Evolutionary conservation across 2,888 invertebrate species (phyloP).

Genomic region (Catocala fraxini): DNA sequence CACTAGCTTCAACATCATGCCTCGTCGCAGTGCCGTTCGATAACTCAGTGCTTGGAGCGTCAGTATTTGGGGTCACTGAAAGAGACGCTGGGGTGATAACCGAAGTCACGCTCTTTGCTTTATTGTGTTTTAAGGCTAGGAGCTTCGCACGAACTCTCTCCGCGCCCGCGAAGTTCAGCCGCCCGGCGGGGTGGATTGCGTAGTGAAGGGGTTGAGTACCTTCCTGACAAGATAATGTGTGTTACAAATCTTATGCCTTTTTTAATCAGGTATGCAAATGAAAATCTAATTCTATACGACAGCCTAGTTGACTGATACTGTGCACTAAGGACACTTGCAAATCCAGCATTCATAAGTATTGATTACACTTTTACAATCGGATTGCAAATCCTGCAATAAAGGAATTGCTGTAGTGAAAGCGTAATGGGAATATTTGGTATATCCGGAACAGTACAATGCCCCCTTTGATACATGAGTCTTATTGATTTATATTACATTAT

Average conservation of each 20-base stretch:
- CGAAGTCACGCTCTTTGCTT: conserved; percentile 18
- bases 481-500: too few species aligned
- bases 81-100: conserved; percentile 52
- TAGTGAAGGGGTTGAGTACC: conserved; percentile 69
- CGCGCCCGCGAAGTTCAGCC: conserved; percentile 79
- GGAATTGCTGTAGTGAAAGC: too few species aligned
- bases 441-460: too few species aligned
- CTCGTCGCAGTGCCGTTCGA: conserved; percentile 15
- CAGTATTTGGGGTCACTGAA: conserved; percentile 50
- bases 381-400: too few species aligned
- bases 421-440: too few species aligned
- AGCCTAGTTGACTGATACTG: too few species aligned
- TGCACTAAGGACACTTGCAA: too few species aligned
- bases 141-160: conserved; percentile 74
- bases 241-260: not conserved
- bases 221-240: conserved; percentile 56
- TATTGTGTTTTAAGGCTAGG: conserved; percentile 54
- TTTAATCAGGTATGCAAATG: too few species aligned
- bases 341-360: too few species aligned
- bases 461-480: too few species aligned
- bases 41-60: conserved; percentile 22
- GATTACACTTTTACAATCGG: too few species aligned
- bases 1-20: conserved; percentile 35
- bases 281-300: too few species aligned
- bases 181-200: conserved; percentile 74